Evolutionary conservation across 2,113 vertebrate genomes (phyloP).

Genomic region (Xyrauchen texanus): DNA sequence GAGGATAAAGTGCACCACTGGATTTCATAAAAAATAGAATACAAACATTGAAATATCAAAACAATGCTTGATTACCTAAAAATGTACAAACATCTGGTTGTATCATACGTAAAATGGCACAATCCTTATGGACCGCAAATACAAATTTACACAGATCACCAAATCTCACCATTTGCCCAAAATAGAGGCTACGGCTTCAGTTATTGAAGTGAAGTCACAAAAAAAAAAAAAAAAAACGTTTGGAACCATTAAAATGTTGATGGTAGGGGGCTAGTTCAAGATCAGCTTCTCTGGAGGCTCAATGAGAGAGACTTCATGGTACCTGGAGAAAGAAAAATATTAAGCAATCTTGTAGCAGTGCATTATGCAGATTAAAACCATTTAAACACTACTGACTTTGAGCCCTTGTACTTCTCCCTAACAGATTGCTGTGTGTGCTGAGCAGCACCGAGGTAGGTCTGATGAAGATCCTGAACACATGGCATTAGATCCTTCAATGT

Average conservation of each 20-base stretch:
- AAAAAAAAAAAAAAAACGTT: slow-evolving; percentile 32
- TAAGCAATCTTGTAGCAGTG: too few relatives aligned
- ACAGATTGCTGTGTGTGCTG: slow-evolving; percentile 93
- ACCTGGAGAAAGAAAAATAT: slow-evolving; percentile 69
- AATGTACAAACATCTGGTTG: slow-evolving; percentile 50
- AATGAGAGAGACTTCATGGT: slow-evolving; percentile 85
- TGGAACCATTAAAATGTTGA: neutral
- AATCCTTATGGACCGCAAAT: slow-evolving; percentile 55
- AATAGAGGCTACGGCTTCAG: slow-evolving; percentile 56
- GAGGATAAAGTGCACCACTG: slow-evolving; percentile 38
- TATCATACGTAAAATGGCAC: slow-evolving; percentile 45
- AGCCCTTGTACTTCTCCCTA: slow-evolving; percentile 90
- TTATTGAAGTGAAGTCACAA: slow-evolving; percentile 49
- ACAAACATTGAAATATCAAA: slow-evolving; percentile 50
- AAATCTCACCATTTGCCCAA: slow-evolving; percentile 53
- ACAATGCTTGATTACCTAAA: slow-evolving; percentile 66
- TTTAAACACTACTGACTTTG: slow-evolving; percentile 79
- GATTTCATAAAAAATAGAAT: slow-evolving; percentile 35
- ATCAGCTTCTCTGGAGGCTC: slow-evolving; percentile 77
- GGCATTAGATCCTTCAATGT: slow-evolving; percentile 85
- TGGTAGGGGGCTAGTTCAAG: slow-evolving; percentile 57
- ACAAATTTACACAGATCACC: slow-evolving; percentile 65
- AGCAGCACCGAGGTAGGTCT: slow-evolving; percentile 83
- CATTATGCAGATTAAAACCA: neutral
- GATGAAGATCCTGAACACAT: slow-evolving; percentile 87